Conservation (phyloP, 2,113 vertebrate genomes). For the Nasalis larvatus region DNA sequence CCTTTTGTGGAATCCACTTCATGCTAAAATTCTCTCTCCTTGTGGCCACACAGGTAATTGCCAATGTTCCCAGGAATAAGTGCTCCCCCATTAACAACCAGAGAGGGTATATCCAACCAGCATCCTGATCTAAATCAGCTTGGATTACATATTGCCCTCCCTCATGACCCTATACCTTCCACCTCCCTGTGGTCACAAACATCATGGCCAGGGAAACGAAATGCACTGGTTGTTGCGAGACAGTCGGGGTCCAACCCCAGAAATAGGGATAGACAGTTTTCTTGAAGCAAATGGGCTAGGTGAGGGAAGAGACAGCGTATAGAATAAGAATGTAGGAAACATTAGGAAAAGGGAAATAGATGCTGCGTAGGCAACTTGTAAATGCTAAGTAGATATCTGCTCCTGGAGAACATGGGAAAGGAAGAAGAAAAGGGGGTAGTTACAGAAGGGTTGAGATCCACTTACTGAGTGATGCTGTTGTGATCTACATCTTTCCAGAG, state of each 20-base stretch:
- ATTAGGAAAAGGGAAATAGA: background rate
- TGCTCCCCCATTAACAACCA: background rate
- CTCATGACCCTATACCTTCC: background rate
- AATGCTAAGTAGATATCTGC: background rate
- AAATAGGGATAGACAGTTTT: background rate
- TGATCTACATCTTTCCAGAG: background rate
- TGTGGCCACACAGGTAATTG: background rate
- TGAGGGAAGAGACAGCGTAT: background rate
- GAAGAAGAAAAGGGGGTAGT: background rate
- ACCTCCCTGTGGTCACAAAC: background rate
- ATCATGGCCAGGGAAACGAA: background rate
- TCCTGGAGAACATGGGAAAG: background rate
- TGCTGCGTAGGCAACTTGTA: background rate
- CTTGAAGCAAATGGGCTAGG: background rate
- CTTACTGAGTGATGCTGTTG: background rate
- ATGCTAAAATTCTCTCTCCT: background rate
- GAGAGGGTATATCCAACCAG: background rate
- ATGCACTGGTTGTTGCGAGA: background rate
- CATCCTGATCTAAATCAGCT: background rate
- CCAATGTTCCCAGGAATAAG: background rate
- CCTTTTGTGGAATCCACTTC: background rate
- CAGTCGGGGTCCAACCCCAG: background rate
- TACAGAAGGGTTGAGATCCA: background rate
- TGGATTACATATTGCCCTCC: background rate
- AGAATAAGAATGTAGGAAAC: background rate